Conservation (phyloP, 1,140 invertebrate genomes). For the Drosophila repletoides region DNA sequence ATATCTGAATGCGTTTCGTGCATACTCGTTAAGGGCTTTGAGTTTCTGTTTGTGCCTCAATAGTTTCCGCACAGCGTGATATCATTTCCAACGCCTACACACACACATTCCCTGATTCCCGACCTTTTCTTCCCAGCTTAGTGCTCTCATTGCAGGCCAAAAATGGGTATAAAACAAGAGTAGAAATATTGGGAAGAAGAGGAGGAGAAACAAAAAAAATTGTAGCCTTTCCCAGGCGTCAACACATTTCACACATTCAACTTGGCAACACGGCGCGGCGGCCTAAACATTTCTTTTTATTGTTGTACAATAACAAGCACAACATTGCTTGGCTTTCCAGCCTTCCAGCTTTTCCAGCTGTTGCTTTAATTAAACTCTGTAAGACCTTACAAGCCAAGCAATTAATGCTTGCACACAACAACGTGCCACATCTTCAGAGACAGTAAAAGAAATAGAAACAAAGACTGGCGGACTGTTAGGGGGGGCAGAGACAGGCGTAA, state of each 20-base stretch:
- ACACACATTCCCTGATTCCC: background rate
- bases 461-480: conserved; percentile 2
- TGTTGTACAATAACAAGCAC: conserved; percentile 58
- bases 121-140: background rate
- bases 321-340: conserved; percentile 39
- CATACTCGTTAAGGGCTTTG: background rate
- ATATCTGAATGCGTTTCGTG: conserved; percentile 6
- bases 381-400: conserved; percentile 68
- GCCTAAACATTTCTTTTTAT: conserved; percentile 56
- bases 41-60: too few relatives aligned
- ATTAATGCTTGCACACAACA: conserved; percentile 62
- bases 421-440: conserved; percentile 18
- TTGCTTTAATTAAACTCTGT: conserved; percentile 75
- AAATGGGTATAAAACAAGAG: conserved; percentile 2
- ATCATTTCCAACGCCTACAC: conserved; percentile 21
- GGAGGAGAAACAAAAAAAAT: conserved; percentile 1
- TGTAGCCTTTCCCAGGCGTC: conserved; percentile 63
- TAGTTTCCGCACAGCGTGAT: conserved; percentile 25
- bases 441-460: background rate
- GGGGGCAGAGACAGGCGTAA: background rate
- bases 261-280: conserved; percentile 31
- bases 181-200: too few relatives aligned
- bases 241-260: conserved; percentile 70
- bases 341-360: conserved; percentile 58
- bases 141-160: conserved; percentile 13